Percentiles rank a stretch among this genome's conserved stretches.
phyloP scores from a whole-genome alignment of 1,140 invertebrate species.

The Dinothrombium tinctorium region DNA sequence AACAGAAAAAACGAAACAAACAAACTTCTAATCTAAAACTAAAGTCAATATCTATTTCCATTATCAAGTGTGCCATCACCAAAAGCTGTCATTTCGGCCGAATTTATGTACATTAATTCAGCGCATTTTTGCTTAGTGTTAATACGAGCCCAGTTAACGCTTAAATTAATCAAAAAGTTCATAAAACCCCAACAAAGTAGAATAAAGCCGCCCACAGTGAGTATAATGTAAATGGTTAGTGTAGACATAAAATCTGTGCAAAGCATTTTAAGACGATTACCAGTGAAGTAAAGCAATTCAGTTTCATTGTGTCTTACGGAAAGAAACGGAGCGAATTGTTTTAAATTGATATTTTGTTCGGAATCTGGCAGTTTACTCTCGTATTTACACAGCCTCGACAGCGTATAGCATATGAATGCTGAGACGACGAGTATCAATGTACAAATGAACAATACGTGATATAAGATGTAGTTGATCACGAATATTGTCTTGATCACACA shows the following conservation, averaged over 20 bases:
- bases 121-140: constrained; percentile 10
- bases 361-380: constrained; percentile 4
- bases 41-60: background rate
- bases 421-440: constrained; percentile 4
- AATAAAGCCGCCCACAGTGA: constrained; percentile 2
- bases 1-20: no score
- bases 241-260: constrained; percentile 11
- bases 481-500: constrained; percentile 5
- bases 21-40: background rate
- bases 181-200: constrained; percentile 5
- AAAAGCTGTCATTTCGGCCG: constrained; percentile 8
- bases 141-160: constrained; percentile 7
- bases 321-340: constrained; percentile 9
- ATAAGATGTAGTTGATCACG: constrained; percentile 9
- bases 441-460: constrained; percentile 2
- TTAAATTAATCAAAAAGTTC: constrained; percentile 10
- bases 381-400: constrained; percentile 8
- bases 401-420: constrained; percentile 8
- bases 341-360: constrained; percentile 8
- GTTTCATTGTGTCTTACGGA: constrained; percentile 10
- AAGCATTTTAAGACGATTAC: constrained; percentile 11
- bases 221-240: constrained; percentile 7
- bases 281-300: constrained; percentile 7
- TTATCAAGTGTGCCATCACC: background rate
- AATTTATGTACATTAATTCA: constrained; percentile 10